These are phyloP conservation scores for Centropus bengalensis DNA, from an alignment of 2,113 vertebrate genomes.

Conservation along the genomic window DNA sequence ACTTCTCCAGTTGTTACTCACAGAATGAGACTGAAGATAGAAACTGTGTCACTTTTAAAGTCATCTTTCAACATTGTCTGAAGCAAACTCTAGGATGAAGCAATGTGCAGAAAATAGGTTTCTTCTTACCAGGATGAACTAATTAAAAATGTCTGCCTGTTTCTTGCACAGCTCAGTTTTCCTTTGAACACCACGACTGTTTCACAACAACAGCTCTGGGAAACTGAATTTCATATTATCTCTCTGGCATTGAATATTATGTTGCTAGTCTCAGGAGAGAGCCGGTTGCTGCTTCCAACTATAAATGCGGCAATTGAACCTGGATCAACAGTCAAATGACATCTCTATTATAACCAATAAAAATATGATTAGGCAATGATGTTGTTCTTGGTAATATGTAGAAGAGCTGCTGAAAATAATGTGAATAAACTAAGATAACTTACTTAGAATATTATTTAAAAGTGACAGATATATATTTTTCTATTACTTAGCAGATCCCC, in stretches of 20 bases:
- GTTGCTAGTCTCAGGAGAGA: not conserved
- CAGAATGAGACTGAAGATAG: not conserved
- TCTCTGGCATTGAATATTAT: not conserved
- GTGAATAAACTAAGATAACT: not conserved
- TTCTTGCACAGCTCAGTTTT: not conserved
- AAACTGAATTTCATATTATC: not conserved
- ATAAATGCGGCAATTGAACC: not conserved
- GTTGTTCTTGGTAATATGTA: not conserved
- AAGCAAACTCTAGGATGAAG: not conserved
- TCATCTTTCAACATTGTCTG: not conserved
- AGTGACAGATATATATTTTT: not conserved
- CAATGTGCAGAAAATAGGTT: not conserved
- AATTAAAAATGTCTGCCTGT: not conserved
- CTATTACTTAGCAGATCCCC: not conserved
- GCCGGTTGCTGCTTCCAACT: not conserved
- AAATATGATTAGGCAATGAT: not conserved
- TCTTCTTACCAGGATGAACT: not conserved
- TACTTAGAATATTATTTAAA: not conserved
- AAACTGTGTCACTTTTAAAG: not conserved
- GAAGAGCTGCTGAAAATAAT: not conserved
- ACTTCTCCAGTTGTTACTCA: not conserved
- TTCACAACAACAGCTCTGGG: not conserved
- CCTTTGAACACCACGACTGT: not conserved
- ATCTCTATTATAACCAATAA: not conserved
- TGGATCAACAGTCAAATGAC: not conserved